phyloP scores from a whole-genome alignment of 2,797 vertebrate genomes.

The Sorex maritimensis region DNA sequence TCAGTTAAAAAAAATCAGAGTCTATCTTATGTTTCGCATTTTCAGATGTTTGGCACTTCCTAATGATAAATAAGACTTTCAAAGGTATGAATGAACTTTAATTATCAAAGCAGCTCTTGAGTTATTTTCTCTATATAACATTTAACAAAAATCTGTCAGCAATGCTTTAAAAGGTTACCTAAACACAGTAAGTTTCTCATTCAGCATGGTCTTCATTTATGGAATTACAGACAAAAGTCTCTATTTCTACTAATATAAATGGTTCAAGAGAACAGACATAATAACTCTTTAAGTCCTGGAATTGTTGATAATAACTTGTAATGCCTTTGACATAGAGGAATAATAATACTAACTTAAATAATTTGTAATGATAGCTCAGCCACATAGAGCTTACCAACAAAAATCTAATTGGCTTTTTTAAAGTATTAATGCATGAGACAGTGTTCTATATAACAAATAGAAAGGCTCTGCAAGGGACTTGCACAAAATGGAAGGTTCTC shows the following conservation, averaged over 20 bases:
- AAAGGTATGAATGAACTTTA: background rate
- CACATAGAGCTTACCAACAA: background rate
- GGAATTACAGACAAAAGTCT: background rate
- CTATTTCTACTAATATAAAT: background rate
- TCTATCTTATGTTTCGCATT: slow-evolving; percentile 18
- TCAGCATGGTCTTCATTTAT: background rate
- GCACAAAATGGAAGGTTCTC: background rate
- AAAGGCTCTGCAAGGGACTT: background rate
- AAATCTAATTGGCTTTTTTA: background rate
- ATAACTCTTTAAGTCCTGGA: background rate
- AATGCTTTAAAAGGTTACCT: background rate
- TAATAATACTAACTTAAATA: background rate
- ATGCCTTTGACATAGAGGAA: background rate
- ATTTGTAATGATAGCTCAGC: background rate
- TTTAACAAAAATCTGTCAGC: background rate
- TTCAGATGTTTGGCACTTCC: background rate
- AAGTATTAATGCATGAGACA: background rate
- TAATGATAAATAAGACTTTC: background rate
- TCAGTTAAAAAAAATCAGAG: background rate
- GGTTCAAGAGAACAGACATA: background rate
- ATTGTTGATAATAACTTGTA: background rate
- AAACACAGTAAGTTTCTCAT: background rate
- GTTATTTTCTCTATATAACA: background rate
- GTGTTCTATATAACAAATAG: background rate
- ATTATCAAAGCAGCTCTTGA: background rate